Evolutionary conservation across 2,888 invertebrate species (phyloP), one percentile per base, ranked within the genome.

Genomic region (Noctua pronuba): DNA sequence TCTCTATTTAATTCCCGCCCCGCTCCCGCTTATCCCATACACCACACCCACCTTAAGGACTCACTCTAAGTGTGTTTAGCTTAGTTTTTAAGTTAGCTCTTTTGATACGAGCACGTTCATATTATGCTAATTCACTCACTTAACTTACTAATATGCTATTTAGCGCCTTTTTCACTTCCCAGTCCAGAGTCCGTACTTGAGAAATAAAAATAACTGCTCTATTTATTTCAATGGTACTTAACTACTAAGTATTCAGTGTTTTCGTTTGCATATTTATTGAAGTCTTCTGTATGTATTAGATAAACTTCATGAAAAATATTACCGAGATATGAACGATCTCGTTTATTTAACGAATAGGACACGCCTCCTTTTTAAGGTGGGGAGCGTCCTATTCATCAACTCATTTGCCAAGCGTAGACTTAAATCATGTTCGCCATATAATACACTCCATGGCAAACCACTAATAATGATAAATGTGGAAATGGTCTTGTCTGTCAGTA

Each of bases 1-100:
- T 24, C 38, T 13, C 13, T 6, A 28, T 58, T 62, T 13, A 38
- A 8, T 18, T 6, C 1, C 67, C 46, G n/a, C 55, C 65, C 68
- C 85, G 88, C 88, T 82, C 13, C 18, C 58, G 66, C 86, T 76
- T 66, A 11, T 87, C 24, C 8, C 77, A 80, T 79, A 55, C 4
- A 7, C 83, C 85, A 65, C 49, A 18, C 16, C 73, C 70, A 81
- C 84, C 88, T 90, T 90, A 89, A 92, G 90, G 90, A 92, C 92
- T 92, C 89, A 88, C 91, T 92, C 85, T 91, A 90, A 92, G 91
- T 91, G 84, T 90, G 90, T 91, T 91, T 90, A 91, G 91, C 89
- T 91, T 90, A 92, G 92, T 92, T 92, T 91, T 92, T 91, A 91
- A 93, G 91, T 92, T 90, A 88, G 88, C 86, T 86, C 91, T 90